Base-by-base conservation (phyloP, 37 sponge, comb jelly and placozoan species). In the Dysidea cf. avara region DNA sequence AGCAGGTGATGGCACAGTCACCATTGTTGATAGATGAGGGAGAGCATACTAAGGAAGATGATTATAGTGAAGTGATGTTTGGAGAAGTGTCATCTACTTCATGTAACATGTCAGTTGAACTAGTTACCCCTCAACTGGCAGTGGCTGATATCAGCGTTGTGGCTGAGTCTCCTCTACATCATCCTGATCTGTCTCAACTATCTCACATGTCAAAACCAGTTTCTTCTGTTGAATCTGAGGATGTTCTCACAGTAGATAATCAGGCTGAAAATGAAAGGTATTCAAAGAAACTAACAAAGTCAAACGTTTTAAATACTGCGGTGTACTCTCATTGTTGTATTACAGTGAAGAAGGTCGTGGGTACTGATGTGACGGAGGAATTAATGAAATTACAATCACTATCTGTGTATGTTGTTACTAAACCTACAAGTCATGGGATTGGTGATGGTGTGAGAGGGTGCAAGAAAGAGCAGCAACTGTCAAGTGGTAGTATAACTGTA, bases 11-110 rank as follows among this genome's bases (percentile, higher is more conserved):
- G 46, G 46, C 46, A 43, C 46, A 43, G 46, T 43, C 46, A 43
- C 46, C 46, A 43, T 43, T 43, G 9, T 65, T 76, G 64, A 72
- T 87, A 25, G 87, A 87, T 71, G 82, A 76, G 39, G 82, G 39
- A 12, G 80, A 77, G 37, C 14, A 29, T 57, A 71, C 22, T 17
- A 29, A 48, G 56, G 57, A 69, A 77, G 38, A n/a, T 4, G 38
- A n/a, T 4, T 33, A 28, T 40, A 20, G 28, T n/a, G 32, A 61
- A 28, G 63, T 43, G 46, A 43, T 43, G 46, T 43, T 43, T 43
- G 46, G 46, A 9, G 46, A 43, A 9, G 46, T 43, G 7, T 51
- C 53, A 1, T 29, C 69, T 13, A 18, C 30, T 14, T 6, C 38
- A 1, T 16, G 13, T 46, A 51, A 49, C 69, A 68, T 49, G 63